Conservation (phyloP, 2,113 vertebrate genomes). For the Rhinogobius similis region DNA sequence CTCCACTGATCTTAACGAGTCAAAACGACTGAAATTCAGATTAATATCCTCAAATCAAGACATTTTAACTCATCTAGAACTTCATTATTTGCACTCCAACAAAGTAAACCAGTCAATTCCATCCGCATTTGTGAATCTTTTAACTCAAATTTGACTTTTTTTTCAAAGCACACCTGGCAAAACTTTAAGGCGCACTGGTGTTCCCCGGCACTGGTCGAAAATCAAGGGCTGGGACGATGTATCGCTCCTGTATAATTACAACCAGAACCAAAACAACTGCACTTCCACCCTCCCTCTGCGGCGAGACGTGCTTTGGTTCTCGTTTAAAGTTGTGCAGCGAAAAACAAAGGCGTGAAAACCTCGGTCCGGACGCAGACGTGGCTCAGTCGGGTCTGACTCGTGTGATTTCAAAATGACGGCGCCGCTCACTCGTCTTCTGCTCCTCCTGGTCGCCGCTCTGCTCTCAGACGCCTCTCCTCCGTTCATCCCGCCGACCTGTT, state of each 20-base stretch:
- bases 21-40: too few species aligned
- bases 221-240: not conserved
- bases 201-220: too few species aligned
- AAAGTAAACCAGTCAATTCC: too few species aligned
- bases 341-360: constrained; percentile 31
- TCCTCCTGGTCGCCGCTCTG: constrained; percentile 31
- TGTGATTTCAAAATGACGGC: constrained; percentile 32
- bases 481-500: constrained; percentile 68
- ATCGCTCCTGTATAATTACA: not conserved
- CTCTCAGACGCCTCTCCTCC: constrained; percentile 47
- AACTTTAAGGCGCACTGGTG: too few species aligned
- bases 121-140: too few species aligned
- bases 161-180: too few species aligned
- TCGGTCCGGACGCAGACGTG: constrained; percentile 57
- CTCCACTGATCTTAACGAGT: too few species aligned
- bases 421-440: constrained; percentile 21
- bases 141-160: too few species aligned
- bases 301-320: not conserved
- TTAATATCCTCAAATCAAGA: too few species aligned
- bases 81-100: too few species aligned
- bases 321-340: constrained; percentile 26
- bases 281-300: not conserved
- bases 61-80: too few species aligned
- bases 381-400: constrained; percentile 12
- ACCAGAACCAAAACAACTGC: not conserved